phyloP scores from a whole-genome alignment of 2,888 invertebrate species.

The Lithodes maja region DNA sequence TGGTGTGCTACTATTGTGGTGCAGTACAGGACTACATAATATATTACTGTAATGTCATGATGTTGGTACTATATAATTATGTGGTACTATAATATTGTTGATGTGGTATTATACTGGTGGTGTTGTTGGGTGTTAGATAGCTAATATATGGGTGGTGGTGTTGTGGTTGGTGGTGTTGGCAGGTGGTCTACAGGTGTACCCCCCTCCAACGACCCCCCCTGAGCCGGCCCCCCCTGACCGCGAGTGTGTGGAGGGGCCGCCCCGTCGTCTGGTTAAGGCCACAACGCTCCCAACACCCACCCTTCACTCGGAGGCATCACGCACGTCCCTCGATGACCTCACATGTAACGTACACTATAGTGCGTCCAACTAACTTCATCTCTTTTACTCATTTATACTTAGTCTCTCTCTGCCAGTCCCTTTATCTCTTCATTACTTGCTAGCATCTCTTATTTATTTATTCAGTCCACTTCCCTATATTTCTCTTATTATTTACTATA shows the following conservation, averaged over 20 bases:
- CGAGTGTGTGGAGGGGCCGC: slow-evolving; percentile 76
- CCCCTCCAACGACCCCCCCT: slow-evolving; percentile 88
- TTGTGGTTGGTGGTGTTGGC: slow-evolving; percentile 64
- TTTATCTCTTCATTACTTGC: neutral
- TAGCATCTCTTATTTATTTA: neutral
- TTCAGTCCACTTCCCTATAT: neutral
- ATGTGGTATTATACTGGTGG: no score
- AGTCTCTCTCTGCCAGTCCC: slow-evolving; percentile 3
- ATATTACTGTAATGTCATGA: no score
- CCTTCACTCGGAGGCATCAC: slow-evolving; percentile 72
- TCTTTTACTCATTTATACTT: slow-evolving; percentile 25
- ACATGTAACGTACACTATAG: slow-evolving; percentile 77
- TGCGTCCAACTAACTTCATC: slow-evolving; percentile 43
- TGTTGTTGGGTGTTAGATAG: no score
- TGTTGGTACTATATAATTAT: no score
- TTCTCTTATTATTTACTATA: neutral
- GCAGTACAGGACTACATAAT: no score
- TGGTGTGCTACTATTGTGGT: no score
- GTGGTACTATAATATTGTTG: no score
- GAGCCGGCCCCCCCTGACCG: slow-evolving; percentile 86
- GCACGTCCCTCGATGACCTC: slow-evolving; percentile 81
- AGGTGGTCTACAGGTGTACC: slow-evolving; percentile 87
- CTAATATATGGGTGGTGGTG: neutral
- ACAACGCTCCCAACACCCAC: slow-evolving; percentile 72
- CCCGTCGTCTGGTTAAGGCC: slow-evolving; percentile 73